Percentiles rank a stretch among this genome's conserved stretches.
phyloP scores from a whole-genome alignment of 1,140 invertebrate genomes.

The Odontomachus brunneus region DNA sequence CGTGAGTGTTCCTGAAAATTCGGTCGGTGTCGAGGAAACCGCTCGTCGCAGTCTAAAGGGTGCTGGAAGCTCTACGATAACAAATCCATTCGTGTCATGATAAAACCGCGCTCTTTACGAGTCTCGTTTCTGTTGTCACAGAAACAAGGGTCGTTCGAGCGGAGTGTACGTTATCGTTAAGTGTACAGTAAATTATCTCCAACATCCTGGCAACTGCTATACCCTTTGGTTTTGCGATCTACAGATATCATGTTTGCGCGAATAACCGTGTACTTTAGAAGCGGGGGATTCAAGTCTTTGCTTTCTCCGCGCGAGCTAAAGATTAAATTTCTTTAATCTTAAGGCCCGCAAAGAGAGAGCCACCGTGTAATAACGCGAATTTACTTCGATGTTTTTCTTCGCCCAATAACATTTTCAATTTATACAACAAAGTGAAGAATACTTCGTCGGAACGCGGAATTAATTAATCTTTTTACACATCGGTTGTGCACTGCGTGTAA shows the following conservation, averaged over 20 bases:
- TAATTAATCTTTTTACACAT: background rate
- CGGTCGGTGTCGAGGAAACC: background rate
- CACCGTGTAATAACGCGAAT: constrained; percentile 7
- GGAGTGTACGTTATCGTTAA: constrained; percentile 18
- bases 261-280: constrained; percentile 29
- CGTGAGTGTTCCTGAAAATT: background rate
- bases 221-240: constrained; percentile 33
- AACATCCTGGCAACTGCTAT: background rate
- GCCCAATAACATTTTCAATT: background rate
- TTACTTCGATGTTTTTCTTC: background rate
- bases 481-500: background rate
- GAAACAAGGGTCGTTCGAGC: constrained; percentile 12
- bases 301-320: background rate
- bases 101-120: constrained; percentile 26
- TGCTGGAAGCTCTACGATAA: constrained; percentile 6
- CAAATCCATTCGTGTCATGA: constrained; percentile 19
- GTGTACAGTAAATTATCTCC: constrained; percentile 43
- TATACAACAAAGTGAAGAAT: background rate
- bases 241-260: constrained; percentile 12
- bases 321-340: constrained; percentile 35
- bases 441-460: background rate
- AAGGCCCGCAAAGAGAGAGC: background rate
- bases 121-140: constrained; percentile 23
- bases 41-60: background rate
- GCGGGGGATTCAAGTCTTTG: background rate